Evolutionary conservation across 2,113 vertebrate species (phyloP), one percentile per base, ranked within the genome.

Genomic region (human (Homo sapiens)): DNA sequence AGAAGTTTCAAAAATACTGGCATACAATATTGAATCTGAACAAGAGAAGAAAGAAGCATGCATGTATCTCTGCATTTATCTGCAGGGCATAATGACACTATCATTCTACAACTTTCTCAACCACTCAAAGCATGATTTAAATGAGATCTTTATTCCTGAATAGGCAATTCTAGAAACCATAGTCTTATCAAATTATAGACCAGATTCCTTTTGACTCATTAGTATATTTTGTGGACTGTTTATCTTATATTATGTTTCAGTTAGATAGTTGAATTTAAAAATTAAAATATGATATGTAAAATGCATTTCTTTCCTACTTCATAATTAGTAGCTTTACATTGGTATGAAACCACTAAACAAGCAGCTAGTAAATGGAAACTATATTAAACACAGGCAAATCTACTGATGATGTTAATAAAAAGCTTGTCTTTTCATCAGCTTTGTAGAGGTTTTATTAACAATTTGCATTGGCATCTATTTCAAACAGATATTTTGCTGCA

Each of bases 381-480:
- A 32, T 22, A 30, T 72, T 59, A 83, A 85, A 40, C 55, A 73
- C 57, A 87, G 68, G 70, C 89, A 88, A 85, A 80, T 80, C 84
- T 86, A 43, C 82, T 6, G 43, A 79, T 81, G 64, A 89, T 32
- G 27, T 89, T 83, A 80, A 84, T 73, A 96, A 93, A n/a, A 72
- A 83, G 73, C 76, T 59, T 83, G 61, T 50, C 87, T 90, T 57
- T 86, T 73, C n/a, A 85, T 61, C 82, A 22, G 68, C 85, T 93
- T 95, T 57, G 68, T 55, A 48, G 64, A 80, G 89, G 83, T 85
- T 97, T 93, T 90, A 86, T 81, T 76, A 93, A 92, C 80, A 95
- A 88, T 94, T 97, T 92, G 68, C 6, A 48, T 64, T 25, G 13
- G 78, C 79, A 43, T 96, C 81, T 97, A 83, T 91, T 97, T 80